Evolutionary conservation across 2,888 invertebrate genomes (phyloP), one percentile per base, ranked within the genome.

Genomic region (Gryllus longicercus): DNA sequence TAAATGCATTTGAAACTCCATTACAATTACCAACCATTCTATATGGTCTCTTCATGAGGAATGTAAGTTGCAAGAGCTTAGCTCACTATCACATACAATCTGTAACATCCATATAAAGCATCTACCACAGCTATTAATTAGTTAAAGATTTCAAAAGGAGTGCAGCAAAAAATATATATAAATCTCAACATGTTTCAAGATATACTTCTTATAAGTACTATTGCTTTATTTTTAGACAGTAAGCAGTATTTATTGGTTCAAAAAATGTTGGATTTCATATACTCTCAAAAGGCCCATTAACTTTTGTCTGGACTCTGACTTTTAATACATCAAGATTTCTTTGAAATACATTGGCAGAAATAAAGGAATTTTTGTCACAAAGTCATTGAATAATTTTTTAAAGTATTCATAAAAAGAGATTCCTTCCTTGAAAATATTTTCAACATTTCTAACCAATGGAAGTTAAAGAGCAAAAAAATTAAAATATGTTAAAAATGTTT

Each of bases 121-220:
- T 63, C 14, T 63, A 63, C 63, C n/a, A 63, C 14, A 18, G 14
- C 63, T 63, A 63, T 63, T 14, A 63, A 63, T 12, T n/a, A 18
- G 63, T n/a, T 63, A 63, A 63, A 63, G 63, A 18, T 63, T n/a
- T 63, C 63, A 63, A 63, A 63, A 63, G 63, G 63, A 63, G 63
- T 63, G 63, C 63, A 63, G 63, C 63, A 63, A 14, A 63, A 63
- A 63, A 63, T 63, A 63, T 63, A 63, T n/a, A 38, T 38, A 38
- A 63, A 63, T 63, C n/a, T 63, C 63, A 63, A 63, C 63, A 63
- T 38, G 38, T 38, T 38, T 38, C 38, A 63, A n/a, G 63, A 63
- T 63, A 63, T 63, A 18, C n/a, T 38, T 38, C 38, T 38, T 63
- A 18, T 14, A 63, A 63, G 63, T 63, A 63, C 63, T 63, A 63